Conservation (phyloP, 1,140 invertebrate species). For the Lepidotrigona ventralis region DNA sequence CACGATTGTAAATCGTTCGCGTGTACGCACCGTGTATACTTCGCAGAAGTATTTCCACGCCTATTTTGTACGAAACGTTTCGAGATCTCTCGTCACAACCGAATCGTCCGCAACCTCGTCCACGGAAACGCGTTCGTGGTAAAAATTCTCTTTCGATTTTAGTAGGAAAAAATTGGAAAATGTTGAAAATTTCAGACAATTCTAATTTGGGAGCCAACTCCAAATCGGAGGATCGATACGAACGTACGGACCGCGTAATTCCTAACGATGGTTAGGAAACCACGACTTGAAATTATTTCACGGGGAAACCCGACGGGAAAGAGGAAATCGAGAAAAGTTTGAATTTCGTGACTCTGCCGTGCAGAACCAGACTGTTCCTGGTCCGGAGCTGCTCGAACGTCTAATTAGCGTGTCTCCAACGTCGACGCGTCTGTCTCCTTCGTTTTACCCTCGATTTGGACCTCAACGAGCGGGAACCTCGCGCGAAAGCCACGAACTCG, state of each 20-base stretch:
- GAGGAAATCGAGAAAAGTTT: background rate
- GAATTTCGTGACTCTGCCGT: background rate
- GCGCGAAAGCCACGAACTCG: background rate
- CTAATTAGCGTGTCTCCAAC: slow-evolving; percentile 3
- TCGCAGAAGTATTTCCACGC: too few relatives aligned
- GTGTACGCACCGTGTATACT: too few relatives aligned
- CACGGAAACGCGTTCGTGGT: too few relatives aligned
- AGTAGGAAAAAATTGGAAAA: too few relatives aligned
- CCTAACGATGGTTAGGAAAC: background rate
- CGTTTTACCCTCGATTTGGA: background rate
- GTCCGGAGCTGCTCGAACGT: background rate
- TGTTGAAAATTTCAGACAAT: too few relatives aligned
- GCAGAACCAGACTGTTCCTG: background rate
- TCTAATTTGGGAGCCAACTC: too few relatives aligned
- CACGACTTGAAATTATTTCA: background rate
- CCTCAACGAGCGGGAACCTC: background rate
- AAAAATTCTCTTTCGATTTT: too few relatives aligned
- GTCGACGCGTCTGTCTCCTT: too few relatives aligned
- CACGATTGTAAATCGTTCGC: background rate
- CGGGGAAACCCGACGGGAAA: background rate
- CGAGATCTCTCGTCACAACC: too few relatives aligned
- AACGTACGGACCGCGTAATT: background rate
- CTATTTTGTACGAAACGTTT: too few relatives aligned
- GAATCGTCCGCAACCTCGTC: too few relatives aligned
- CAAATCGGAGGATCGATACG: too few relatives aligned